phyloP scores from a whole-genome alignment of 1,140 invertebrate genomes.

The Hylyphantes graminicola region DNA sequence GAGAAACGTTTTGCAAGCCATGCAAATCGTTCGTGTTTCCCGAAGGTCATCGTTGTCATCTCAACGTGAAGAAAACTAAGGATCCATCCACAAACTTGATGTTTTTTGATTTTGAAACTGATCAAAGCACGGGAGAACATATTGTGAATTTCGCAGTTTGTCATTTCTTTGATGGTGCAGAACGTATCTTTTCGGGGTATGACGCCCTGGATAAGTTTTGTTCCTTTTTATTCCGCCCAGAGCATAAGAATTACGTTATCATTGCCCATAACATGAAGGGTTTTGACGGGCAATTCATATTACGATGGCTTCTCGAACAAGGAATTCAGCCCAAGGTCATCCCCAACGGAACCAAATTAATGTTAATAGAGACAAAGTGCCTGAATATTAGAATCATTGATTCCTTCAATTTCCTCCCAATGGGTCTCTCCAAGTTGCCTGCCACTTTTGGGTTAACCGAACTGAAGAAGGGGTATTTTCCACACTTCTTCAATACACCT shows the following conservation, averaged over 20 bases:
- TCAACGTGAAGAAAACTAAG: too few species aligned
- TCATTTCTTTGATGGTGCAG: too few species aligned
- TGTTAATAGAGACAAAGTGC: neutral
- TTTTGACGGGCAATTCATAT: neutral
- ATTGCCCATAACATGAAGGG: neutral
- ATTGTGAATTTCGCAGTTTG: too few species aligned
- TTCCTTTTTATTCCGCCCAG: too few species aligned
- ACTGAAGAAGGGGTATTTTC: conserved; percentile 60
- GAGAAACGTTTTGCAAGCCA: neutral
- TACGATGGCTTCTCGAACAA: neutral
- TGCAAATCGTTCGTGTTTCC: neutral
- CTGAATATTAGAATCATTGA: conserved; percentile 23
- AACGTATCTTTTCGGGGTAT: too few species aligned
- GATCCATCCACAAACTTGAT: too few species aligned
- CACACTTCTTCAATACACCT: conserved; percentile 46
- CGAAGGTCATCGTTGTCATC: neutral
- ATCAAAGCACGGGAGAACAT: too few species aligned
- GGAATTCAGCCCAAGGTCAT: neutral
- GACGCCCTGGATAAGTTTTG: too few species aligned
- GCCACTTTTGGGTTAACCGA: conserved; percentile 32
- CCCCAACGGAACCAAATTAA: conserved; percentile 19
- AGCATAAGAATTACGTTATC: neutral
- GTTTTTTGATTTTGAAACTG: too few species aligned
- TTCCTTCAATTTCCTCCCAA: conserved; percentile 36
- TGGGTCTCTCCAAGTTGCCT: conserved; percentile 34